phyloP scores from a whole-genome alignment of 2,797 vertebrate species.

The Corythornis leucogaster region DNA sequence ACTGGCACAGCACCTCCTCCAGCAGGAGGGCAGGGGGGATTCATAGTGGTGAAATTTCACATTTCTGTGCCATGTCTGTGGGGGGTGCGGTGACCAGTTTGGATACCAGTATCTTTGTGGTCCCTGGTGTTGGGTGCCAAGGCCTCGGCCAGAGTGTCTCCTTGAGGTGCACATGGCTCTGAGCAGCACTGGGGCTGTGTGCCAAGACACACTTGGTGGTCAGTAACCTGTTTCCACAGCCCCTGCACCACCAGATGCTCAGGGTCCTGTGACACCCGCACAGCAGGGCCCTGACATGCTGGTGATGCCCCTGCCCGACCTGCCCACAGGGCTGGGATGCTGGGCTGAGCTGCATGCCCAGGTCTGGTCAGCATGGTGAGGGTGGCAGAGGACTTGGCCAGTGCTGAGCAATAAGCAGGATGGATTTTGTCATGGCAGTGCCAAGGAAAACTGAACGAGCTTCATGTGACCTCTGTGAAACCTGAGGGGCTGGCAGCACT shows the following conservation, averaged over 20 bases:
- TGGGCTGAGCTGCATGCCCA: not conserved
- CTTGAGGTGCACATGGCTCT: not conserved
- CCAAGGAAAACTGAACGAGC: not conserved
- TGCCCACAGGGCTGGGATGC: rapidly evolving
- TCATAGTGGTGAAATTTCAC: too few species aligned
- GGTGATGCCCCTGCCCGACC: not conserved
- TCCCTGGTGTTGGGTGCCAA: not conserved
- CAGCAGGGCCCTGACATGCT: rapidly evolving
- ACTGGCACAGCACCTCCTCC: rapidly evolving
- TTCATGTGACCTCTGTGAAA: not conserved
- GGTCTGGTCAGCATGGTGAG: too few species aligned
- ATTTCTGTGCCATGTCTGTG: rapidly evolving
- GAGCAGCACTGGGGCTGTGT: too few species aligned
- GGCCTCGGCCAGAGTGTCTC: rapidly evolving
- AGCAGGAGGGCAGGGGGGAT: not conserved
- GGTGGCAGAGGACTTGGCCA: rapidly evolving
- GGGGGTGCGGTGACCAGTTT: too few species aligned
- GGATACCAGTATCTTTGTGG: too few species aligned
- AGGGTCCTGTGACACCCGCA: rapidly evolving
- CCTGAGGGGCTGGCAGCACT: not conserved
- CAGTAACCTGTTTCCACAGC: too few species aligned
- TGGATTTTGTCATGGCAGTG: rapidly evolving
- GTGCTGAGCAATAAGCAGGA: not conserved
- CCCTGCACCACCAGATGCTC: not conserved
- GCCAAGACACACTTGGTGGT: too few species aligned